Base-by-base conservation (phyloP, 2,113 vertebrate species). In the Salvelinus fontinalis region DNA sequence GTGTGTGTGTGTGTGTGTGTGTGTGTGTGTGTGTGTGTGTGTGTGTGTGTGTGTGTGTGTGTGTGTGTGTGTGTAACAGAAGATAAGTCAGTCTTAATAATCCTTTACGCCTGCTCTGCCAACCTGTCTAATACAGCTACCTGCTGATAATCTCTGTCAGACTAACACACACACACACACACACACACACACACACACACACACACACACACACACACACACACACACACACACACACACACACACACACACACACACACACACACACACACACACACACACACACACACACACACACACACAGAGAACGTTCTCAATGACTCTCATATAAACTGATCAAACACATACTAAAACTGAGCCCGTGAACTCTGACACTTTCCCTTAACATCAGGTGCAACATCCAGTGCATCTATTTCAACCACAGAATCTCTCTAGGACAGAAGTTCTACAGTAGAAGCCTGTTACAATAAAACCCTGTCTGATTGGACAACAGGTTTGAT, bases 41-140 rank as follows among this genome's bases (percentile, higher is more conserved):
- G 39, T 39, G 39, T 44, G 75, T 70, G 29, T 5, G 29, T 18
- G 29, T 16, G 66, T 39, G 31, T 68, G 67, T 67, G 70, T 22
- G 76, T 39, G 39, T 39, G 39, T 39, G 39, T 39, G 39, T 39
- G 39, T 44, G 75, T 70, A 69, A 62, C 34, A 49, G 34, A 60
- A 75, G 66, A 83, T 82, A 83, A 83, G 75, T 80, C 72, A 67
- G 80, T 78, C 72, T 80, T 67, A 74, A 75, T 80, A 84, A 86
- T 82, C 79, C 81, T 79, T 13, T 77, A 70, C 26, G 65, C 57
- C 34, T 78, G 67, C 14, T 77, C 54, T 74, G 65, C 84, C 20
- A 9, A 81, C 29, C 82, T 65, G 60, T 13, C 76, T 84, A 79
- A 79, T 73, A 79, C 80, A 81, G 74, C 65, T 48, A 71, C 75